These are phyloP conservation scores for Timema podura DNA, from an alignment of 2,888 invertebrate genomes.

Conservation along the genomic window DNA sequence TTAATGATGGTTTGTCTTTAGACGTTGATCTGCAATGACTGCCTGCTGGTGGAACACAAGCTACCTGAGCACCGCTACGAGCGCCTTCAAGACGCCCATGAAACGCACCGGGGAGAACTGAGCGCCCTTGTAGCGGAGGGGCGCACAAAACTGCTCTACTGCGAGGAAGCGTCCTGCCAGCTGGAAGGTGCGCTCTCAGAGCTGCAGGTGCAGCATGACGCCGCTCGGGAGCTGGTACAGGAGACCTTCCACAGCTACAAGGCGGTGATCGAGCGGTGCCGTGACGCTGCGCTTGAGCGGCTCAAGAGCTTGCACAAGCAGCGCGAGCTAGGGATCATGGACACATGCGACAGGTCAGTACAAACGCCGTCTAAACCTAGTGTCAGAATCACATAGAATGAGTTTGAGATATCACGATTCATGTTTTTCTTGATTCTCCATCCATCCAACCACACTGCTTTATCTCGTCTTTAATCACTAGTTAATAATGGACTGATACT, in stretches of 20 bases:
- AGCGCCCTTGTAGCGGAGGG: constrained; percentile 70
- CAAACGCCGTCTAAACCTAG: background rate
- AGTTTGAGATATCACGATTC: no score
- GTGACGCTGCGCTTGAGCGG: constrained; percentile 70
- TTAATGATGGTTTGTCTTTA: constrained; percentile 39
- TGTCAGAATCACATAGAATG: no score
- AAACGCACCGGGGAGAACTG: constrained; percentile 72
- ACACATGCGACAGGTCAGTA: constrained; percentile 62
- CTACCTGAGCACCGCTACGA: constrained; percentile 79
- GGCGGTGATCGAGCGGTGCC: constrained; percentile 73
- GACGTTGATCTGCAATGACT: constrained; percentile 83
- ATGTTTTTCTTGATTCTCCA: no score
- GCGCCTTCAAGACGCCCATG: constrained; percentile 73
- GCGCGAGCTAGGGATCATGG: constrained; percentile 86
- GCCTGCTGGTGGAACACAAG: constrained; percentile 77
- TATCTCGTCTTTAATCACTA: no score
- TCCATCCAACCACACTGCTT: no score
- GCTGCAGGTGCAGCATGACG: constrained; percentile 80
- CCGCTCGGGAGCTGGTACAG: constrained; percentile 75
- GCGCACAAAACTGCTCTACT: constrained; percentile 68
- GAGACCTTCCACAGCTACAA: constrained; percentile 76
- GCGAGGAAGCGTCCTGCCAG: constrained; percentile 69
- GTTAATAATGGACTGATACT: no score
- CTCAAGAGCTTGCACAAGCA: constrained; percentile 74
- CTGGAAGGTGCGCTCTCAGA: constrained; percentile 79